Evolutionary conservation across 2,797 vertebrate species (phyloP), one percentile per base, ranked within the genome.

Genomic region (Bovichtus variegatus): DNA sequence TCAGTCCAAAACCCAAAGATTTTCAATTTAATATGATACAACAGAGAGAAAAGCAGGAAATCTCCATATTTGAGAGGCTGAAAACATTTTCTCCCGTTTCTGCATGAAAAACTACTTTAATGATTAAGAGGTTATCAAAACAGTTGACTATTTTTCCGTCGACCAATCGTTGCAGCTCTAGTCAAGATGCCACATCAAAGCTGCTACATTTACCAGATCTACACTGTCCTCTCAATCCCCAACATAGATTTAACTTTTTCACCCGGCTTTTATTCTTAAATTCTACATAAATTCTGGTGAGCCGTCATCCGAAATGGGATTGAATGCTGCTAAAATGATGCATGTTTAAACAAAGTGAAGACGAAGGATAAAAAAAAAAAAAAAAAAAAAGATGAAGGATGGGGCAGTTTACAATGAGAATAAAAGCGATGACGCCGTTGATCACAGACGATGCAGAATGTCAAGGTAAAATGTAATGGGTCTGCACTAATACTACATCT

Each of bases 161-260:
- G n/a, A n/a, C n/a, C n/a, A n/a, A n/a, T n/a, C n/a, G n/a, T n/a
- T n/a, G n/a, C n/a, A n/a, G n/a, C n/a, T n/a, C n/a, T n/a, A n/a
- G n/a, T n/a, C n/a, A n/a, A n/a, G n/a, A 55, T 69, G 67, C 49
- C 78, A 65, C 64, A 66, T 63, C 54, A 76, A 74, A 19, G 59
- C 9, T 3, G 41, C 36, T 40, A 50, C 62, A 47, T 43, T 38
- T n/a, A 66, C 9, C 46, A 43, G 44, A 74, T 31, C 74, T 41
- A 19, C 27, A 9, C 60, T 38, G 58, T 65, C 34, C 44, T 6
- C 34, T 31, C 13, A 23, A 23, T 23, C 53, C 16, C 40, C 46
- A 3, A 55, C 25, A 62, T 2, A 49, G 3, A 63, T 63, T 46
- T 43, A 11, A 47, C 29, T 8, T 27, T 40, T 27, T 58, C 21